Evolutionary conservation across 2,888 invertebrate genomes (phyloP).

Genomic region (Biston betularia): DNA sequence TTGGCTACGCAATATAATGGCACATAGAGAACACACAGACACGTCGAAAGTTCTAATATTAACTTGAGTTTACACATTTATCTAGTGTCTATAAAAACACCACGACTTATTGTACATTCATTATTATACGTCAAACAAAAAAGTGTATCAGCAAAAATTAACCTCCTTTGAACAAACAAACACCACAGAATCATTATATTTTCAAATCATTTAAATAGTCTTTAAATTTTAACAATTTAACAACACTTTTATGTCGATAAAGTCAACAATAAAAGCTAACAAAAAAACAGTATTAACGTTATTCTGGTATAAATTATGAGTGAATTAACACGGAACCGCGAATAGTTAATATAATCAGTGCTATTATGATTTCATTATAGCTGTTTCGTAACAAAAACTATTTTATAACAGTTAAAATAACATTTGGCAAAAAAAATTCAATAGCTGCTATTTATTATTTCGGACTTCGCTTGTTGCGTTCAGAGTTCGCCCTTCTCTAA

Average conservation of each 20-base stretch:
- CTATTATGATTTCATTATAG: background rate
- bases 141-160: background rate
- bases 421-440: background rate
- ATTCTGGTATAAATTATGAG: constrained; percentile 58
- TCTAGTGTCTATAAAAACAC: constrained; percentile 20
- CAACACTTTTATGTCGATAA: too few relatives aligned
- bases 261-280: constrained; percentile 16
- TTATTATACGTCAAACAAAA: background rate
- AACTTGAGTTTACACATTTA: constrained; percentile 29
- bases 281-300: constrained; percentile 44
- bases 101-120: constrained; percentile 3
- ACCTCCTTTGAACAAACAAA: background rate
- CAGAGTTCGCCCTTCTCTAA: constrained; percentile 83
- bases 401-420: background rate
- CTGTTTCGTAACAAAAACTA: background rate
- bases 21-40: constrained; percentile 73
- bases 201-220: background rate
- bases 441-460: constrained; percentile 11
- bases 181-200: background rate
- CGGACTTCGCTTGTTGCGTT: constrained; percentile 40
- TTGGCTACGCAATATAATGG: constrained; percentile 56
- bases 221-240: constrained; percentile 1
- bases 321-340: constrained; percentile 60
- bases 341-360: background rate
- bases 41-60: constrained; percentile 58